These are phyloP conservation scores for Chrysotoxum bicinctum DNA, from an alignment of 2,888 invertebrate species.

Conservation along the genomic window DNA sequence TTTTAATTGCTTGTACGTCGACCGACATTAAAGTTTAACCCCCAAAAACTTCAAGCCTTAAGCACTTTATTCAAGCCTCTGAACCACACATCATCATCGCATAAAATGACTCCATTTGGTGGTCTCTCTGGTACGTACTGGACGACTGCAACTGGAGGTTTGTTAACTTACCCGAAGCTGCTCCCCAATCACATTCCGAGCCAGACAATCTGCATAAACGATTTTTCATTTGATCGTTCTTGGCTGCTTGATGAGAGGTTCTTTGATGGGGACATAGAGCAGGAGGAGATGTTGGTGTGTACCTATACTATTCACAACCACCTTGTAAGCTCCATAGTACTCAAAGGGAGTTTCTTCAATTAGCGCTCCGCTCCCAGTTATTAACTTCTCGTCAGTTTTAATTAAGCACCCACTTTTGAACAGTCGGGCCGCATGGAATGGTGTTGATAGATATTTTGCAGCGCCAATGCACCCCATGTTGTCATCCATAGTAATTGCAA, in stretches of 20 bases:
- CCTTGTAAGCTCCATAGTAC: slow-evolving; percentile 26
- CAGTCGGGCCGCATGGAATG: slow-evolving; percentile 16
- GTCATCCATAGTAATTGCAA: slow-evolving; percentile 35
- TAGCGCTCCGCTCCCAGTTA: slow-evolving; percentile 75
- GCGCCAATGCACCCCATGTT: slow-evolving; percentile 28
- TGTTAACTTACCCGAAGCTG: slow-evolving; percentile 64
- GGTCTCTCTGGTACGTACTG: neutral
- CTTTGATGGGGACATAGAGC: slow-evolving; percentile 36
- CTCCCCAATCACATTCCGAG: slow-evolving; percentile 61
- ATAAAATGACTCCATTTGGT: slow-evolving; percentile 64
- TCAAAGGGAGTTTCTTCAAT: slow-evolving; percentile 72
- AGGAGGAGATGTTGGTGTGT: slow-evolving; percentile 9
- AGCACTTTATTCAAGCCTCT: slow-evolving; percentile 50
- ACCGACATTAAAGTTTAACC: slow-evolving; percentile 49
- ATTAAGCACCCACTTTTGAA: slow-evolving; percentile 75
- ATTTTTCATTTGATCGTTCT: slow-evolving; percentile 65
- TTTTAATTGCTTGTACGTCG: slow-evolving; percentile 62
- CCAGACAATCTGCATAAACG: slow-evolving; percentile 70
- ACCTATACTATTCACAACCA: slow-evolving; percentile 29
- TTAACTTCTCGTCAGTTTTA: slow-evolving; percentile 77
- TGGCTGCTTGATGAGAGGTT: slow-evolving; percentile 36
- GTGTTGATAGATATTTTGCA: slow-evolving; percentile 46
- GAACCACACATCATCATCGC: slow-evolving; percentile 12
- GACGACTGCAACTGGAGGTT: slow-evolving; percentile 15
- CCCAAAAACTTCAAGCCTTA: slow-evolving; percentile 49